Evolutionary conservation across 2,113 vertebrate genomes (phyloP).

Genomic region (Zootoca vivipara): DNA sequence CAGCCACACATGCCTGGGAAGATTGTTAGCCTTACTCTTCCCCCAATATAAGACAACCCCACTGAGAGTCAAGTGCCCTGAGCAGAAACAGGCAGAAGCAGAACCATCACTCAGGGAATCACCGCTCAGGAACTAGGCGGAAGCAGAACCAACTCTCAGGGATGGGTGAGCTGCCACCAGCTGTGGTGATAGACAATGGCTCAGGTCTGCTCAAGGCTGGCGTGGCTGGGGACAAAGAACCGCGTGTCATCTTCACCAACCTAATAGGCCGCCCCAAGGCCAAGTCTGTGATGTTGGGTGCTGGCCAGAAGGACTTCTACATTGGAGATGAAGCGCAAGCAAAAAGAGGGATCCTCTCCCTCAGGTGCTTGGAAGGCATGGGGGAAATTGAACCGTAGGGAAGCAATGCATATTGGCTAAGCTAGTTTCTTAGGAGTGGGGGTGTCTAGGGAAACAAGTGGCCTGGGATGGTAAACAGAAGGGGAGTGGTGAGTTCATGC

Average conservation of each 20-base stretch:
- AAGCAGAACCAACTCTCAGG: neutral
- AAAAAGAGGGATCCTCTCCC: constrained; percentile 50
- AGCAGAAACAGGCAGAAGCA: neutral
- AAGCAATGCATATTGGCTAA: neutral
- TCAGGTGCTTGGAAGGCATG: constrained; percentile 39
- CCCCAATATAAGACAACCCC: neutral
- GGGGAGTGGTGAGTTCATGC: neutral
- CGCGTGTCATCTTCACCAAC: constrained; percentile 59
- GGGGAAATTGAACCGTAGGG: neutral
- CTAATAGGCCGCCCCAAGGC: constrained; percentile 59
- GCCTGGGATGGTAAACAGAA: neutral
- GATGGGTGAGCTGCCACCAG: constrained; percentile 26
- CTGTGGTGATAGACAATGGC: constrained; percentile 67
- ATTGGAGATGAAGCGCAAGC: constrained; percentile 54
- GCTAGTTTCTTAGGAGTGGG: neutral
- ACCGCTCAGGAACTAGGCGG: neutral
- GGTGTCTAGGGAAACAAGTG: neutral
- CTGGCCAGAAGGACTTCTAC: constrained; percentile 16
- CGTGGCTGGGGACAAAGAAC: constrained; percentile 65
- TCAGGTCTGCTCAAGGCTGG: constrained; percentile 70
- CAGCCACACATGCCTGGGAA: neutral
- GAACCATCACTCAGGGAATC: neutral
- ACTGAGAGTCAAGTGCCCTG: neutral
- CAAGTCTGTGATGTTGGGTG: neutral
- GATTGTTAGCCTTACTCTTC: constrained; percentile 7